phyloP scores from a whole-genome alignment of 2,888 invertebrate species.

The Drosophila anceps region DNA sequence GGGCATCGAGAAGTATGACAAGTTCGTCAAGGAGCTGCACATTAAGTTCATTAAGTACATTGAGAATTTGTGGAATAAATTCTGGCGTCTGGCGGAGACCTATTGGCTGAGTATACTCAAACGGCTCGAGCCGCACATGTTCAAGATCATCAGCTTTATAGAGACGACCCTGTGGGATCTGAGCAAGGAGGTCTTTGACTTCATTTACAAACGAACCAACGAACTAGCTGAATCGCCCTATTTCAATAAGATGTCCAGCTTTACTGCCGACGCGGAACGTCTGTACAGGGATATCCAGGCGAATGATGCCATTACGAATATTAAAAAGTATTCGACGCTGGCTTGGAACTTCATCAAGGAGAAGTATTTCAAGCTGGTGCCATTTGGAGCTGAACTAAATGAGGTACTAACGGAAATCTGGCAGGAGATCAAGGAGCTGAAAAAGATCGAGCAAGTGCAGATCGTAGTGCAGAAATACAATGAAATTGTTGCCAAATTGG shows the following conservation, averaged over 20 bases:
- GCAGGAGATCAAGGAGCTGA: conserved; percentile 87
- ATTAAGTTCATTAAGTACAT: conserved; percentile 89
- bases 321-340: conserved; percentile 90
- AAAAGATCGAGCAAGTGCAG: conserved; percentile 88
- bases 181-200: conserved; percentile 91
- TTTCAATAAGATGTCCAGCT: conserved; percentile 91
- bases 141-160: conserved; percentile 91
- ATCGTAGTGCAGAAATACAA: conserved; percentile 87
- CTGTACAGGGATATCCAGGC: conserved; percentile 92
- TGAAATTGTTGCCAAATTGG: conserved; percentile 88
- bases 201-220: conserved; percentile 91
- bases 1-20: conserved; percentile 91
- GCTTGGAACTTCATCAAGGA: conserved; percentile 89
- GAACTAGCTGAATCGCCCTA: conserved; percentile 93
- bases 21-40: conserved; percentile 91
- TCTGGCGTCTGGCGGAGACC: conserved; percentile 87
- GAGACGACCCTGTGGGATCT: conserved; percentile 91
- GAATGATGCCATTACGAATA: conserved; percentile 91
- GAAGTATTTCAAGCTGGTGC: conserved; percentile 89
- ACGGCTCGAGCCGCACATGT: conserved; percentile 91
- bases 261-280: conserved; percentile 92
- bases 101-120: conserved; percentile 91
- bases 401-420: conserved; percentile 88
- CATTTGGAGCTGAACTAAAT: conserved; percentile 89
- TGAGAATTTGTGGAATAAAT: conserved; percentile 91